A percentile compares a stretch with the other conserved stretches of the same genome.
Evolutionary conservation across 2,888 invertebrate species (phyloP).

Genomic region (Agrotis clavis): DNA sequence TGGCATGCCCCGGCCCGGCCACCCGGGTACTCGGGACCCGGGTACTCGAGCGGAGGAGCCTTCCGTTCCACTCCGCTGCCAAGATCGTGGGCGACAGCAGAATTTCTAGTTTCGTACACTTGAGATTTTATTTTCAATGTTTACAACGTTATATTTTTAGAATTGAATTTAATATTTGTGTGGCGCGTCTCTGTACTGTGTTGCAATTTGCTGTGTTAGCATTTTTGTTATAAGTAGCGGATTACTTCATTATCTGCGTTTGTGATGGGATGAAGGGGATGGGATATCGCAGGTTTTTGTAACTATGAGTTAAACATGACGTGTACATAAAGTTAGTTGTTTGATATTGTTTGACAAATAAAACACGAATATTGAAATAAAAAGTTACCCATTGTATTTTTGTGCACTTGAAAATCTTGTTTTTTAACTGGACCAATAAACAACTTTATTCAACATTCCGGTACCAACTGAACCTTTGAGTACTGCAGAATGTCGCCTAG

Average conservation of each 20-base stretch:
- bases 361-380: no score
- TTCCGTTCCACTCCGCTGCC: conserved; percentile 53
- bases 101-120: conserved; percentile 61
- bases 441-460: no score
- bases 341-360: no score
- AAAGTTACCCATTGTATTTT: no score
- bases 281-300: neutral
- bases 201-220: conserved; percentile 27
- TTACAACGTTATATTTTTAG: conserved; percentile 63
- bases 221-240: conserved; percentile 11
- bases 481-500: conserved; percentile 2
- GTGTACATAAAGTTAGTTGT: no score
- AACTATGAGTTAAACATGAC: neutral
- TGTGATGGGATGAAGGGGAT: neutral
- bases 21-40: conserved; percentile 19
- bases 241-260: neutral
- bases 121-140: conserved; percentile 68
- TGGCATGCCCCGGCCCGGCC: conserved; percentile 38
- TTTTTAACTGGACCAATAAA: no score
- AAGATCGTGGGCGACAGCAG: conserved; percentile 58
- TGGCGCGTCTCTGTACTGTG: conserved; percentile 17
- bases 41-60: conserved; percentile 39
- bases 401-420: no score
- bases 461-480: no score
- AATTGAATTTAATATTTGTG: conserved; percentile 65